Base-by-base conservation (phyloP, 2,113 vertebrate genomes). In the Stegostoma tigrinum region DNA sequence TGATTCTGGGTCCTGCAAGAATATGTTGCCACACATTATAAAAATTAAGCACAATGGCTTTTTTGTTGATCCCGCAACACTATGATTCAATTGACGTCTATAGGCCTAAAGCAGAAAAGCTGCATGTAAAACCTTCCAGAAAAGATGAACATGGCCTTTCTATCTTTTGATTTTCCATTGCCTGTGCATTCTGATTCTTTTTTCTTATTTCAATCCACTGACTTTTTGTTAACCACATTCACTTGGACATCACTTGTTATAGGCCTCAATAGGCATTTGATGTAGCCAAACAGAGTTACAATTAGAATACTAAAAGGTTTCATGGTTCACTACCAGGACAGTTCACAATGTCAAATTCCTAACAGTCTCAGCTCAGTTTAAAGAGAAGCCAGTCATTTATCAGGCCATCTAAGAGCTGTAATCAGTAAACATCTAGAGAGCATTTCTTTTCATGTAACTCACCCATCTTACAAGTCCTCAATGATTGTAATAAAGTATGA, bases 261-360 rank as follows among this genome's bases (percentile, higher is more conserved):
- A 48, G 94, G 67, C 24, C 94, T 95, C 67, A 95, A 72, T 95
- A 95, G 94, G 94, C 24, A 95, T 95, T 95, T 95, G 94, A 95
- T 70, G 67, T 52, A 95, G 94, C 27, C 94, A 95, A 95, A 95
- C 93, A 48, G 67, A 95, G 94, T 95, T 95, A 95, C 94, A 95
- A 95, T 95, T 95, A 95, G 45, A 95, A 95, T 75, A 52, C 94
- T 70, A 45, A 72, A 70, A 70, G 94, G 94, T 34, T 95, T 95
- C 34, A 72, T 95, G 94, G 94, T 95, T 95, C 94, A 95, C 94
- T 95, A 95, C 67, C 94, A 52, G 94, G 94, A 95, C 94, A 95
- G 94, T 95, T 95, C 94, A 95, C 68, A 95, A 95, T 95, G 94
- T 95, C 94, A 95, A 72, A 95, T 95, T 95, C 94, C 68, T 72